Percentiles rank a stretch among this genome's conserved stretches.
Conservation (phyloP, 30 jellyfish, hydroid and myxozoan species). For the Mastigias papua region DNA sequence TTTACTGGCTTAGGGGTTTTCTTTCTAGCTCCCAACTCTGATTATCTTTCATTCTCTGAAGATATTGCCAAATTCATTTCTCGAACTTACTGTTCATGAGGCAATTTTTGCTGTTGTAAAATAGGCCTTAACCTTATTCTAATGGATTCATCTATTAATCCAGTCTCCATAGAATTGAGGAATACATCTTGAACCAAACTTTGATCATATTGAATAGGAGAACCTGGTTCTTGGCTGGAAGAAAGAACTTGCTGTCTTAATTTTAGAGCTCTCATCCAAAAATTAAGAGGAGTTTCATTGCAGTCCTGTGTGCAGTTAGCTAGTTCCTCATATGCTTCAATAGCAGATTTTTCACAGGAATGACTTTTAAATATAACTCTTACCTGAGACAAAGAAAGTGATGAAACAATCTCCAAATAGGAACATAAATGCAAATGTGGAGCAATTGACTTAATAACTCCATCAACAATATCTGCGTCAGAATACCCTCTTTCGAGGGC, state of each 20-base stretch:
- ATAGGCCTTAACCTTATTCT: slow-evolving; percentile 22
- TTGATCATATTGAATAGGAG: not conserved
- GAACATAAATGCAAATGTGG: not conserved
- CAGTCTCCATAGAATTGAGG: not conserved
- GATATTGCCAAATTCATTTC: not conserved
- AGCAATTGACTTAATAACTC: not conserved
- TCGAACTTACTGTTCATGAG: slow-evolving; percentile 8
- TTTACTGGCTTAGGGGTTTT: too few relatives aligned
- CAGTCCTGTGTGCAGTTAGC: not conserved
- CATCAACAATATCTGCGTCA: too few relatives aligned
- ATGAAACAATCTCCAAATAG: not conserved
- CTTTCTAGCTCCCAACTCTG: too few relatives aligned
- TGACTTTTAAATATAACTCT: not conserved
- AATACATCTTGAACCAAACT: not conserved
- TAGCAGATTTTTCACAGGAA: not conserved
- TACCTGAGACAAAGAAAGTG: not conserved
- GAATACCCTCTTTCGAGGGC: too few relatives aligned
- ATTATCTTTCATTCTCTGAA: too few relatives aligned
- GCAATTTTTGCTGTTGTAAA: not conserved
- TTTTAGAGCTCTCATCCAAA: not conserved
- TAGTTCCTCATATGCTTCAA: not conserved
- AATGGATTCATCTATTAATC: slow-evolving; percentile 42
- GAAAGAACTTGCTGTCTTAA: not conserved
- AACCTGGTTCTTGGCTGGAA: not conserved
- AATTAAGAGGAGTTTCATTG: not conserved